These are phyloP conservation scores for Arremon aurantiirostris DNA, from an alignment of 2,797 vertebrate species.

Conservation along the genomic window DNA sequence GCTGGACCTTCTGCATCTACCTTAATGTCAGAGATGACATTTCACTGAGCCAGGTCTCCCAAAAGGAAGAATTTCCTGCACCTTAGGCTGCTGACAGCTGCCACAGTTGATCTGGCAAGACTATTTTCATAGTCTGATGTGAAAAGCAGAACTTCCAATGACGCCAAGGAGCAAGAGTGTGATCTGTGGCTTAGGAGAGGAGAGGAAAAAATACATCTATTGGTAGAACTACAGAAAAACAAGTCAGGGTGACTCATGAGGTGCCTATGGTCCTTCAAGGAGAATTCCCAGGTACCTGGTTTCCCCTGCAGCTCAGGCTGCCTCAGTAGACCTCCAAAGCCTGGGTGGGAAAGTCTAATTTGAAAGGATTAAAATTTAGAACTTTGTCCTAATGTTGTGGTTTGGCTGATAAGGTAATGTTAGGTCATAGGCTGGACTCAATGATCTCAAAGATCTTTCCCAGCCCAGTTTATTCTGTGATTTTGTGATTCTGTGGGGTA, in stretches of 20 bases:
- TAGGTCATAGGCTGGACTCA: background rate
- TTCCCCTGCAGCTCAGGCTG: background rate
- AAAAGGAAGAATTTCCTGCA: conserved; percentile 41
- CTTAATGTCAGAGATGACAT: conserved; percentile 13
- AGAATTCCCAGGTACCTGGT: background rate
- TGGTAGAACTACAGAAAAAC: background rate
- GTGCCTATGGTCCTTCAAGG: background rate
- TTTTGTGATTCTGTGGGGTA: background rate
- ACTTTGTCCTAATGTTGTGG: background rate
- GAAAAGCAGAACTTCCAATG: conserved; percentile 32
- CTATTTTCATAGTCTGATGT: background rate
- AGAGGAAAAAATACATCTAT: background rate
- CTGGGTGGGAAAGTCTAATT: background rate
- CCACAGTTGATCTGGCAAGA: conserved; percentile 38
- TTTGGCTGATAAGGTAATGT: background rate
- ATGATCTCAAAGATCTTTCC: background rate
- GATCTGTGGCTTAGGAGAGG: conserved; percentile 7
- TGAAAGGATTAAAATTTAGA: background rate
- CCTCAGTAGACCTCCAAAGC: background rate
- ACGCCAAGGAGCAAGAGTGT: background rate
- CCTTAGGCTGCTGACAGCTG: conserved; percentile 38
- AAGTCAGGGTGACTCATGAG: background rate
- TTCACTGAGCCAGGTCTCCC: conserved; percentile 26
- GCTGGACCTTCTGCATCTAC: background rate
- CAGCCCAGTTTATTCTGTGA: background rate